Conservation (phyloP, 2,113 vertebrate genomes). For the Podarcis muralis region DNA sequence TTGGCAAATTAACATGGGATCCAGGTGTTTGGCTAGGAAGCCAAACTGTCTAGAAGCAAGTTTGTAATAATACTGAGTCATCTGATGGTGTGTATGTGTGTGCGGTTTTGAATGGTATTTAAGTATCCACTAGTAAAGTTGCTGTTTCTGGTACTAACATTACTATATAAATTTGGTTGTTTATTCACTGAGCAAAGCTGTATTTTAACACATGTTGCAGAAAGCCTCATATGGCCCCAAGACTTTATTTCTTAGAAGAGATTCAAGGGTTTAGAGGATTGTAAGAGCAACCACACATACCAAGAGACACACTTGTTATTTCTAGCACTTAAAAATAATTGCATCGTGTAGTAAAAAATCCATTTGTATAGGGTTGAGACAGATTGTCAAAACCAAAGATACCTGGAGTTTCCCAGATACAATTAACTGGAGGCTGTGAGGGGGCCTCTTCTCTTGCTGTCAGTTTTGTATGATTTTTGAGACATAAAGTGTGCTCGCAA, state of each 20-base stretch:
- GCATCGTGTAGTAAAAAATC: background rate
- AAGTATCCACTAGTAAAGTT: background rate
- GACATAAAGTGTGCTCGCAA: background rate
- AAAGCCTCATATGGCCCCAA: background rate
- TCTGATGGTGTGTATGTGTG: background rate
- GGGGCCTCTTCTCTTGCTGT: background rate
- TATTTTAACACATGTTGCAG: background rate
- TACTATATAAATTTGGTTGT: background rate
- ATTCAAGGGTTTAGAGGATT: background rate
- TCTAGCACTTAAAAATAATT: background rate
- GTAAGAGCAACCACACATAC: background rate
- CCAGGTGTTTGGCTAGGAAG: background rate
- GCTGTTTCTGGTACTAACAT: background rate
- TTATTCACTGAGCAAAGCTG: background rate
- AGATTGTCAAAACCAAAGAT: background rate
- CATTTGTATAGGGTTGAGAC: background rate
- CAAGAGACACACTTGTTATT: background rate
- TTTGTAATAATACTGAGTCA: conserved; percentile 1
- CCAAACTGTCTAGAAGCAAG: background rate
- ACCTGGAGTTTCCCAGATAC: background rate
- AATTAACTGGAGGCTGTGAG: background rate
- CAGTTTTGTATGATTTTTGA: background rate
- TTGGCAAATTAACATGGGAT: background rate
- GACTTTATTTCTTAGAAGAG: background rate
- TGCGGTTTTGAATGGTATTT: background rate